Conservation (phyloP, 2,888 invertebrate genomes). For the Arge pagana region DNA sequence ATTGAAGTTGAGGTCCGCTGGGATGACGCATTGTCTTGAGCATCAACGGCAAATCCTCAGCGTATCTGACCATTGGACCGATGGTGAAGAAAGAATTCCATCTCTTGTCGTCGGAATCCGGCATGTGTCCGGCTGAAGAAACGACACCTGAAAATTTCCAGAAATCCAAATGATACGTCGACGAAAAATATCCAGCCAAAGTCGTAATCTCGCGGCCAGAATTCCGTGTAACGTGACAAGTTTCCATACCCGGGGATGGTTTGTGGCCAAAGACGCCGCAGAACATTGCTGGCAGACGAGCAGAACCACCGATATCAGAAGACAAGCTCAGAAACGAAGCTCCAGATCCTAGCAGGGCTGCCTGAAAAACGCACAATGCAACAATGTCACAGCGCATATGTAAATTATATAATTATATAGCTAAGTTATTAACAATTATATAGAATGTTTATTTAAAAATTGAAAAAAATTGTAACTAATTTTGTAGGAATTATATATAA, state of each 20-base stretch:
- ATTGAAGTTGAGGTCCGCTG: conserved; percentile 57
- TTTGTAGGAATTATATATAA: too few relatives aligned
- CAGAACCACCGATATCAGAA: conserved; percentile 89
- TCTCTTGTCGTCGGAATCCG: conserved; percentile 65
- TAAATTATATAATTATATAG: too few relatives aligned
- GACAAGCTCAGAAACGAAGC: conserved; percentile 83
- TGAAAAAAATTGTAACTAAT: too few relatives aligned
- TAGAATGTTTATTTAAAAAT: too few relatives aligned
- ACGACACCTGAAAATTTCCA: conserved; percentile 60
- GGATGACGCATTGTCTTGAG: conserved; percentile 71
- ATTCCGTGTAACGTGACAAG: not conserved
- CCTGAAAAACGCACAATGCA: conserved; percentile 62
- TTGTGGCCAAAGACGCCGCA: conserved; percentile 95
- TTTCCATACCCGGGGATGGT: conserved; percentile 69
- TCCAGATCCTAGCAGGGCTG: conserved; percentile 75
- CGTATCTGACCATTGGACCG: conserved; percentile 88
- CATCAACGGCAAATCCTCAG: conserved; percentile 78
- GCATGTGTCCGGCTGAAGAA: conserved; percentile 71
- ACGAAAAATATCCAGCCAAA: not conserved
- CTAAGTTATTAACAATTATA: too few relatives aligned
- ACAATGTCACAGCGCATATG: too few relatives aligned
- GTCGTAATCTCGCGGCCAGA: not conserved
- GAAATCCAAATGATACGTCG: not conserved
- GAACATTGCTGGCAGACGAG: conserved; percentile 86
- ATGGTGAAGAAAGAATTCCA: conserved; percentile 76